Conservation (phyloP, 2,888 invertebrate species). For the Hydrotaea diabolus region DNA sequence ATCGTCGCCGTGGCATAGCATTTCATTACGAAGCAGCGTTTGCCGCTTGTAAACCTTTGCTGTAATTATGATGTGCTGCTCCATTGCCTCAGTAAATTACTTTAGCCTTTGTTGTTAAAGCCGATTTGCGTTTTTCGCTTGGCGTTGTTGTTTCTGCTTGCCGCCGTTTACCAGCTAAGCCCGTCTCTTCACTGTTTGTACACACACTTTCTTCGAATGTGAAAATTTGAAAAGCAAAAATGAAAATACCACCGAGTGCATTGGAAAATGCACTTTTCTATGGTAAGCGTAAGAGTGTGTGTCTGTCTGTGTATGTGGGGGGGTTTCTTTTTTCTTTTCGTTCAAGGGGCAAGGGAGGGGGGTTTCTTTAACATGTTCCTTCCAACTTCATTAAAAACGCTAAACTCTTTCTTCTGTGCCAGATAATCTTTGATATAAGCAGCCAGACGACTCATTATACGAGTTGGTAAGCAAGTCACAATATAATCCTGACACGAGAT, state of each 20-base stretch:
- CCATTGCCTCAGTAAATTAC: slow-evolving; percentile 77
- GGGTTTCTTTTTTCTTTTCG: background rate
- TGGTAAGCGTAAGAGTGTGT: background rate
- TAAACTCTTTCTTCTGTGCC: slow-evolving; percentile 37
- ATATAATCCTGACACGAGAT: slow-evolving; percentile 65
- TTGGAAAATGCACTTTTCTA: slow-evolving; percentile 39
- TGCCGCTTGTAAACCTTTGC: slow-evolving; percentile 18
- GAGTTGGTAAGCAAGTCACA: slow-evolving; percentile 63
- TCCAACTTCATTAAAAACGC: slow-evolving; percentile 63
- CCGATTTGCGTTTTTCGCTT: slow-evolving; percentile 55
- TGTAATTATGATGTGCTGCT: slow-evolving; percentile 73
- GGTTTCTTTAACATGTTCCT: slow-evolving; percentile 21
- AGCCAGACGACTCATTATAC: slow-evolving; percentile 64
- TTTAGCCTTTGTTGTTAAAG: slow-evolving; percentile 59
- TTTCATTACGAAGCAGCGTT: slow-evolving; percentile 34
- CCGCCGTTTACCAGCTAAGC: background rate
- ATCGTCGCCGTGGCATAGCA: slow-evolving; percentile 19
- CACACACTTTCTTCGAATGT: slow-evolving; percentile 61
- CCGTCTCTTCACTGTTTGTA: slow-evolving; percentile 28
- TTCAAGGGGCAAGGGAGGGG: no score
- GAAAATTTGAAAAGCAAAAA: slow-evolving; percentile 1
- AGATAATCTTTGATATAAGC: slow-evolving; percentile 57
- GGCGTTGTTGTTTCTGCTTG: background rate
- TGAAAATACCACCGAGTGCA: slow-evolving; percentile 4
- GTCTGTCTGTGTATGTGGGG: background rate